Evolutionary conservation across 2,888 invertebrate species (phyloP).

Genomic region (Xanthostigma xanthostigma): DNA sequence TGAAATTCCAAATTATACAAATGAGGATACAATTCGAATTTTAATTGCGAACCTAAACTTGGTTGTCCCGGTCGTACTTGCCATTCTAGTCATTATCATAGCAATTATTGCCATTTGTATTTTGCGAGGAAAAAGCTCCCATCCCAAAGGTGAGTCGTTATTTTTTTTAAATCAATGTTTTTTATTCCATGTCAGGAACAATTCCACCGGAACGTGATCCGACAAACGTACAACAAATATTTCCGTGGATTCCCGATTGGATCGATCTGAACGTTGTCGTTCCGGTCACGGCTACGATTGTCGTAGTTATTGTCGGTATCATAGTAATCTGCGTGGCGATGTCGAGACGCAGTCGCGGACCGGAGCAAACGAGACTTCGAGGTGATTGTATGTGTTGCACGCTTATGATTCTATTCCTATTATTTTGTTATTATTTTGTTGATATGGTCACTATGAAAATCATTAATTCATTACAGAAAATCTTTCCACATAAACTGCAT

Average conservation of each 20-base stretch:
- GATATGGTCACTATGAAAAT: too few relatives aligned
- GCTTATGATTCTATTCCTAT: slow-evolving; percentile 3
- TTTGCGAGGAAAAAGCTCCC: slow-evolving; percentile 68
- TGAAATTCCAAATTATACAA: slow-evolving; percentile 61
- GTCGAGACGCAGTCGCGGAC: slow-evolving; percentile 55
- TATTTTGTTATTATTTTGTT: background rate
- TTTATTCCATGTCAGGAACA: slow-evolving; percentile 45
- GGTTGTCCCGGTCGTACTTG: slow-evolving; percentile 85
- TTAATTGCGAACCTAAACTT: slow-evolving; percentile 83
- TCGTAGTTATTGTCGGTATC: slow-evolving; percentile 80
- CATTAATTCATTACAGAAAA: too few relatives aligned
- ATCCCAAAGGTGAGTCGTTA: slow-evolving; percentile 60
- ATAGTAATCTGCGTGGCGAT: slow-evolving; percentile 82
- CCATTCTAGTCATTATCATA: slow-evolving; percentile 82
- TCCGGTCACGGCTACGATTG: slow-evolving; percentile 75
- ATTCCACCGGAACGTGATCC: slow-evolving; percentile 50
- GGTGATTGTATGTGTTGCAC: slow-evolving; percentile 60
- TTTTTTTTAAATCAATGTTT: slow-evolving; percentile 20
- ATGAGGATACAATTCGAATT: slow-evolving; percentile 73
- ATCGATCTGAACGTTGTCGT: slow-evolving; percentile 81
- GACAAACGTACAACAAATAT: slow-evolving; percentile 34
- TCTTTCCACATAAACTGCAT: too few relatives aligned
- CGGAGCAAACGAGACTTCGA: slow-evolving; percentile 56
- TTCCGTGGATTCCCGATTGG: slow-evolving; percentile 75
- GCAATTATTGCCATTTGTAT: slow-evolving; percentile 88